Base-by-base conservation (phyloP, 1,140 invertebrate genomes). In the Atopsyche davidsoni region DNA sequence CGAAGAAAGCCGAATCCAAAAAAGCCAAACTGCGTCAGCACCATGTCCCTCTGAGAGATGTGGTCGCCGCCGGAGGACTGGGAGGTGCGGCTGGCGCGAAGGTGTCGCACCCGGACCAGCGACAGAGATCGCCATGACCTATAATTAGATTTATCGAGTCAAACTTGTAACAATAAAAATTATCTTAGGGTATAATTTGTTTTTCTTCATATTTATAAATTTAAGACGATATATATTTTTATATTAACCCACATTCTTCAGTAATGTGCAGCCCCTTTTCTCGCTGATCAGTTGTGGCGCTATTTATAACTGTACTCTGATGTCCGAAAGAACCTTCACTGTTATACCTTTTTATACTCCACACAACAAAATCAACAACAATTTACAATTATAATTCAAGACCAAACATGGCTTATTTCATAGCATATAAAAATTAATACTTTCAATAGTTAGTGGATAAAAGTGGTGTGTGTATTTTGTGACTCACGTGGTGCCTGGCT, bases 11-110 rank as follows among this genome's bases (percentile, higher is more conserved):
- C 75, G 40, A 85, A 81, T 1, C 89, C 91, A 55, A 94, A 81
- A 60, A 96, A 95, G 7, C 86, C 87, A 58, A 89, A 91, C 62
- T 88, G 87, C 0, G 92, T 91, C 1, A 92, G 59, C 0, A 82
- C 82, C 79, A 95, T 81, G 55, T 93, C 89, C 50, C 82, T 76
- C 66, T 96, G 92, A 0, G 78, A 80, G 11, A 80, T 76, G 3
- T 76, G 63, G 1, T 80, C 79, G 1, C 62, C 62, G 11, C 69
- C 69, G 16, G 65, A 65, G 3, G 57, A 40, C 7, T 68, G 63
- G 6, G 66, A 68, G 1, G 74, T 71, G 32, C 69, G 65, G 32
- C 75, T 80, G 0, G 79, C 81, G 2, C 71, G 62, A 13, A 80
- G 73, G 58, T 90, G 87, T 11, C 80, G 77, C 25, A 65, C 75